A percentile compares a stretch with the other conserved stretches of the same genome.
Evolutionary conservation across 2,888 invertebrate species (phyloP).

Genomic region (Spodoptera littoralis): DNA sequence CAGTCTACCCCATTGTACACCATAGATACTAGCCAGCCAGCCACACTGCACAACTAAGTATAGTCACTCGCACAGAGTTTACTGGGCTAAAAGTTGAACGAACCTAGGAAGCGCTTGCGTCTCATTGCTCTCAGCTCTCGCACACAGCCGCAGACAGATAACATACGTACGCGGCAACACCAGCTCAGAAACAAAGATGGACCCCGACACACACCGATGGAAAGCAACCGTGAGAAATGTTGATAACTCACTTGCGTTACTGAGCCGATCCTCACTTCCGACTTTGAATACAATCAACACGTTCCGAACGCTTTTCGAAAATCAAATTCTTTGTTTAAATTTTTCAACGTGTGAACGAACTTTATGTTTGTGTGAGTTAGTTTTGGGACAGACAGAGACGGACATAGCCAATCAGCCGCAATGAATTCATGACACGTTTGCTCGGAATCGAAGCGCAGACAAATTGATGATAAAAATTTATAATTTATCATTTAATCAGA

Average conservation of each 20-base stretch:
- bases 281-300: constrained; percentile 75
- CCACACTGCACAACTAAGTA: constrained; percentile 60
- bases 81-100: constrained; percentile 89
- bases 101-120: constrained; percentile 82
- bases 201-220: constrained; percentile 76
- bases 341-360: constrained; percentile 68
- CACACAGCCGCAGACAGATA: constrained; percentile 71
- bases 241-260: constrained; percentile 87
- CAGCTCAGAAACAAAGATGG: constrained; percentile 73
- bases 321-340: constrained; percentile 65
- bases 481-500: constrained; percentile 60
- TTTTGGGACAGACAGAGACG: constrained; percentile 60
- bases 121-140: constrained; percentile 82
- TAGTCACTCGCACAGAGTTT: constrained; percentile 82
- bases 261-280: constrained; percentile 85
- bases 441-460: constrained; percentile 61
- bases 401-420: constrained; percentile 49
- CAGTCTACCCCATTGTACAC: constrained; percentile 65
- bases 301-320: constrained; percentile 62
- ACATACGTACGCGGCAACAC: constrained; percentile 63
- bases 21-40: constrained; percentile 64
- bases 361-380: constrained; percentile 59
- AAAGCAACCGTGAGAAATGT: constrained; percentile 86
- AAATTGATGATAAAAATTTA: constrained; percentile 67
- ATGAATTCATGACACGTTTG: constrained; percentile 67